phyloP scores from a whole-genome alignment of 2,113 vertebrate genomes.

The Dunckerocampus dactyliophorus region DNA sequence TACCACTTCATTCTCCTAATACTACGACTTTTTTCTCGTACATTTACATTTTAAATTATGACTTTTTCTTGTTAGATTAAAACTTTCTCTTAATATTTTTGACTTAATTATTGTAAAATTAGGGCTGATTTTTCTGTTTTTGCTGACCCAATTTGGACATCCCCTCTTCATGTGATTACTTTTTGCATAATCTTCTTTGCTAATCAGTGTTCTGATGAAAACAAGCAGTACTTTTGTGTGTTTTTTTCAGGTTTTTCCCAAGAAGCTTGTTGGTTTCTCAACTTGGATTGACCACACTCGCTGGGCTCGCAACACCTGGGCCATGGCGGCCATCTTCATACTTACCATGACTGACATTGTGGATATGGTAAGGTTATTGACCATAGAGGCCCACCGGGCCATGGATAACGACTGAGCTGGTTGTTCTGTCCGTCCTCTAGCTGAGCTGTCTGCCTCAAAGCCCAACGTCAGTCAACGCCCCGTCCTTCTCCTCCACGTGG shows the following conservation, averaged over 20 bases:
- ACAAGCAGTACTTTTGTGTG: no score
- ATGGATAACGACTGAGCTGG: not conserved
- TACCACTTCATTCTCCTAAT: no score
- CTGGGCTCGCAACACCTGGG: constrained; percentile 96
- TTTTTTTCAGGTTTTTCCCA: constrained; percentile 80
- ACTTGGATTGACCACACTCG: constrained; percentile 95
- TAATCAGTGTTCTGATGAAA: no score
- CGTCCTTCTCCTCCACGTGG: constrained; percentile 19
- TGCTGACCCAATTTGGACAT: no score
- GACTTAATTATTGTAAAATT: no score
- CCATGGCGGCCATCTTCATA: constrained; percentile 91
- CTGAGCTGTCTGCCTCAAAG: constrained; percentile 81
- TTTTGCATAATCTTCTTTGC: no score
- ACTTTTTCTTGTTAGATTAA: no score
- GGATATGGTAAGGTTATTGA: constrained; percentile 82
- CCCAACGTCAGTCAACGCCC: constrained; percentile 31
- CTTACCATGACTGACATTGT: constrained; percentile 84
- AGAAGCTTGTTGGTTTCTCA: constrained; percentile 90
- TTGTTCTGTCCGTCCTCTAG: constrained; percentile 58
- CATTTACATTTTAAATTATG: no score
- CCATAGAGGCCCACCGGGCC: not conserved
- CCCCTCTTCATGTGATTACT: no score
- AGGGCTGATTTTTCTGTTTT: no score
- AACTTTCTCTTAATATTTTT: no score
- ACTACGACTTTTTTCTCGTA: no score